Percentiles rank a stretch among this genome's conserved stretches.
These are phyloP conservation scores for Somateria mollissima DNA, from an alignment of 2,797 vertebrate species.

Conservation along the genomic window DNA sequence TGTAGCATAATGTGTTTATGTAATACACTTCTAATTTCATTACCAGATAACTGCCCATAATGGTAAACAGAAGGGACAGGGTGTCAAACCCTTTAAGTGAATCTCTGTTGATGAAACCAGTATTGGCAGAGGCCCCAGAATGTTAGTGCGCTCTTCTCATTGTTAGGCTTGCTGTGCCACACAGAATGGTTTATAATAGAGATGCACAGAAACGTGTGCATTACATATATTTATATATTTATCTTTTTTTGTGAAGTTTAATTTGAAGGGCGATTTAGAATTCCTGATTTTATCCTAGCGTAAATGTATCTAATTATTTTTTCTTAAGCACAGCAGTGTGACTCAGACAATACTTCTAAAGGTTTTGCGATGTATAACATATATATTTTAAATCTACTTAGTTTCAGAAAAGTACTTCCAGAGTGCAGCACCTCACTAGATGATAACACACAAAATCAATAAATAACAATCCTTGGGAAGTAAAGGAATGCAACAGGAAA, in stretches of 20 bases:
- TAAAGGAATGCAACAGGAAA: background rate
- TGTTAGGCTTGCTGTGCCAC: background rate
- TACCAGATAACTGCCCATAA: background rate
- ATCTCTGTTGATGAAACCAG: background rate
- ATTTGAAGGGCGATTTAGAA: background rate
- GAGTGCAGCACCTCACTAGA: background rate
- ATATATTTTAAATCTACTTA: background rate
- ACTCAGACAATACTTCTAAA: background rate
- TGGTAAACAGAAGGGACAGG: background rate
- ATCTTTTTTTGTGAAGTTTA: background rate
- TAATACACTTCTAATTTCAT: background rate
- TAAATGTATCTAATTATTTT: background rate
- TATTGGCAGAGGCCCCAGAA: background rate
- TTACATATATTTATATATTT: background rate
- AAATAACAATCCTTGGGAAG: background rate
- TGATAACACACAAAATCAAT: background rate
- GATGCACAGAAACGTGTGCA: background rate
- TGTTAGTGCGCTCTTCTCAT: background rate
- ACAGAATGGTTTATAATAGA: background rate
- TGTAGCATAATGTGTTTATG: background rate
- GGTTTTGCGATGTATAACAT: background rate
- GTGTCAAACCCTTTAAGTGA: background rate
- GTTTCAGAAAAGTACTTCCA: background rate
- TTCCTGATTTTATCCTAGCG: background rate
- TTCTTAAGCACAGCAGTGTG: background rate